Evolutionary conservation across 92 coral and sea anemone genomes (phyloP).

Genomic region (Zoanthus sociatus): DNA sequence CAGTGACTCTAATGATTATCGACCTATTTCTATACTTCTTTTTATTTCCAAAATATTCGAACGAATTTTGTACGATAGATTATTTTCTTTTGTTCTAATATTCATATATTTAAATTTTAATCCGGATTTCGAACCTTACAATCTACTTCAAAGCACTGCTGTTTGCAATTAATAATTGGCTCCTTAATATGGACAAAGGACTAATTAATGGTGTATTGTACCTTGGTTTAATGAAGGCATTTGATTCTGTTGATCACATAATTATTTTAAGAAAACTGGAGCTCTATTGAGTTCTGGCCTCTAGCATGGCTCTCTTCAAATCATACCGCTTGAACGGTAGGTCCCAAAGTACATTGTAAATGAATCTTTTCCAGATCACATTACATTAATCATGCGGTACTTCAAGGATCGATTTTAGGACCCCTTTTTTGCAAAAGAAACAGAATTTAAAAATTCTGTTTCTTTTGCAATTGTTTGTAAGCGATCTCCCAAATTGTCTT

Average conservation of each 20-base stretch:
- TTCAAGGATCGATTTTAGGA: not conserved
- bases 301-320: not conserved
- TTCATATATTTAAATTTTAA: no score
- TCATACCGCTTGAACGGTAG: not conserved
- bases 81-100: no score
- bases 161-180: slow-evolving; percentile 31
- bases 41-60: no score
- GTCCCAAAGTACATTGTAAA: slow-evolving; percentile 15
- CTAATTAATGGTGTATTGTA: slow-evolving; percentile 39
- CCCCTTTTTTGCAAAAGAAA: not conserved
- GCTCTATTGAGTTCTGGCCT: not conserved
- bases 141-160: slow-evolving; percentile 31
- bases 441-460: no score
- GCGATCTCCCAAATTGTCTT: no score
- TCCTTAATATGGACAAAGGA: slow-evolving; percentile 51
- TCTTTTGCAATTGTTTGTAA: no score
- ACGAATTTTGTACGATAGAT: no score
- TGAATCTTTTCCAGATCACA: not conserved
- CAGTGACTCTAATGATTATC: no score
- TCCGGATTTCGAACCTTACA: no score
- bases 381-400: not conserved
- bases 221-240: slow-evolving; percentile 6
- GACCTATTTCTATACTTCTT: no score
- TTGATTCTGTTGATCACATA: slow-evolving; percentile 22
- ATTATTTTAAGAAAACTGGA: not conserved